phyloP scores from a whole-genome alignment of 2,888 invertebrate species.

The Azorinus chamasolen region DNA sequence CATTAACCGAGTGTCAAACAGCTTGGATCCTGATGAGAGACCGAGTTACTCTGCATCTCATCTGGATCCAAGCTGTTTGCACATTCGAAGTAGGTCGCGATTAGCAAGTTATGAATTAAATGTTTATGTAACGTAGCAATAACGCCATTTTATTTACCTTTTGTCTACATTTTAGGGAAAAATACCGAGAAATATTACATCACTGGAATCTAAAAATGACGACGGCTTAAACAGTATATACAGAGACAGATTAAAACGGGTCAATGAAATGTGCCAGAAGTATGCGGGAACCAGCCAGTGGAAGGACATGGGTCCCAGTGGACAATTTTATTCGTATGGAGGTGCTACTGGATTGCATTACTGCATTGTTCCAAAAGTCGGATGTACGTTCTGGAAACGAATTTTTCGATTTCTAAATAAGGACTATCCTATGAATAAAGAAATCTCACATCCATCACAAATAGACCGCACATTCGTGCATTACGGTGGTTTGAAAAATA shows the following conservation, averaged over 20 bases:
- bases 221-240: too few relatives aligned
- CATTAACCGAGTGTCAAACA: too few relatives aligned
- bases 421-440: slow-evolving; percentile 13
- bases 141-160: too few relatives aligned
- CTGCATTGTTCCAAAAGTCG: slow-evolving; percentile 27
- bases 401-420: slow-evolving; percentile 40
- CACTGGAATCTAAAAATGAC: too few relatives aligned
- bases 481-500: slow-evolving; percentile 19
- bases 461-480: slow-evolving; percentile 56
- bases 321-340: background rate
- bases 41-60: too few relatives aligned
- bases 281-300: background rate
- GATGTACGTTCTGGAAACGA: slow-evolving; percentile 54
- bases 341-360: background rate
- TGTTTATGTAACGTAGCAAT: too few relatives aligned
- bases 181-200: too few relatives aligned
- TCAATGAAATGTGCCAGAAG: background rate
- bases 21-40: too few relatives aligned
- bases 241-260: background rate
- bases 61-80: too few relatives aligned
- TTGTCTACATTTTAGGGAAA: too few relatives aligned
- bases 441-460: slow-evolving; percentile 43
- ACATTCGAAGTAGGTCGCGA: too few relatives aligned
- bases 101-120: too few relatives aligned
- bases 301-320: background rate